A percentile compares a stretch with the other conserved stretches of the same genome.
phyloP scores from a whole-genome alignment of 2,888 invertebrate genomes.

The Gasteruption jaculator region DNA sequence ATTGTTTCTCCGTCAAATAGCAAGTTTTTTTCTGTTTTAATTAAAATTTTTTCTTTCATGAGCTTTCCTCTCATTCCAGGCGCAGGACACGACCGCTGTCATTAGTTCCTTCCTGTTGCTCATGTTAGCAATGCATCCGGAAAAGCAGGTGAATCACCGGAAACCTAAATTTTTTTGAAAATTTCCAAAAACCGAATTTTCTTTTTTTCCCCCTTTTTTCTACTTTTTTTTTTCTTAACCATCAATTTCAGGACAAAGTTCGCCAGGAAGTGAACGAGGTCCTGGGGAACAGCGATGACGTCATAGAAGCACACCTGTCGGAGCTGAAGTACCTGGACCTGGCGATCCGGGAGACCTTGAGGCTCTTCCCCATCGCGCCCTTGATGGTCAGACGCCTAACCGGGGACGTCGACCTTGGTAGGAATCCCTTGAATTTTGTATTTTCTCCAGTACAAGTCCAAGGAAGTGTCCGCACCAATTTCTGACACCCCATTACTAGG shows the following conservation, averaged over 20 bases:
- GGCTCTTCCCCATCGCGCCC: conserved; percentile 27
- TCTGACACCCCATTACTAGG: conserved; percentile 14
- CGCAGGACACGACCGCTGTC: conserved; percentile 27
- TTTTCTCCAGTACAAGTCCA: too few relatives aligned
- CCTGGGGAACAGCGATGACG: conserved; percentile 14
- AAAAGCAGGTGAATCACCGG: conserved; percentile 25
- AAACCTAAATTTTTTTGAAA: neutral
- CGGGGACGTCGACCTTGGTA: conserved; percentile 26
- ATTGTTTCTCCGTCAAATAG: too few relatives aligned
- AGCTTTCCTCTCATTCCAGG: too few relatives aligned
- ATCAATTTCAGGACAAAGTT: conserved; percentile 21
- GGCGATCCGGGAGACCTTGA: conserved; percentile 28
- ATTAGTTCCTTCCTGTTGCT: conserved; percentile 25
- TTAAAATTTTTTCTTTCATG: too few relatives aligned
- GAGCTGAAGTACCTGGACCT: conserved; percentile 27
- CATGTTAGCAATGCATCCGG: conserved; percentile 28
- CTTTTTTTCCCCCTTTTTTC: neutral
- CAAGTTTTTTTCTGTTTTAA: too few relatives aligned
- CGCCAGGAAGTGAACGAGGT: conserved; percentile 23
- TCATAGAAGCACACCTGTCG: conserved; percentile 20
- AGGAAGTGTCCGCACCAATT: too few relatives aligned
- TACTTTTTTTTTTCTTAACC: neutral
- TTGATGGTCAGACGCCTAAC: conserved; percentile 25
- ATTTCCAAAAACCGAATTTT: neutral
- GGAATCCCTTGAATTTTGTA: too few relatives aligned